These are phyloP conservation scores for Lasioglossum leucozonium DNA, from an alignment of 2,888 invertebrate species.

Conservation along the genomic window DNA sequence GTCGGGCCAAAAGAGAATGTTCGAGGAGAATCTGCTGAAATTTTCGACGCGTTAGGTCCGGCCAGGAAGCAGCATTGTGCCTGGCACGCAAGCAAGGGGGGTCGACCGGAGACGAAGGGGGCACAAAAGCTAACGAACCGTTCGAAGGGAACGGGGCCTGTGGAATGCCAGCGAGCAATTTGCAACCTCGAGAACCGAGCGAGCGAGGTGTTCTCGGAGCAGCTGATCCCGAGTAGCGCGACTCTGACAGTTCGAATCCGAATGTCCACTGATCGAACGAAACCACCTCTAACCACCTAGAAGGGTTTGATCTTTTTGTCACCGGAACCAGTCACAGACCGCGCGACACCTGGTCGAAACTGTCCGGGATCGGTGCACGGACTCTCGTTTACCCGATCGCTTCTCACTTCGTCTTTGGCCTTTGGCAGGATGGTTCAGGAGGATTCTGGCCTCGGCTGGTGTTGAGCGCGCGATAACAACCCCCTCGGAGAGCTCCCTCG, in stretches of 20 bases:
- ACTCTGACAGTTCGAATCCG: conserved; percentile 3
- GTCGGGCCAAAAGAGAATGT: not conserved
- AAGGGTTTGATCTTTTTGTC: not conserved
- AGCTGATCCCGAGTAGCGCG: not conserved
- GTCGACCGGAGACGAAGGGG: not conserved
- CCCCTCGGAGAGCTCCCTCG: not conserved
- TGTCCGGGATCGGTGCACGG: not conserved
- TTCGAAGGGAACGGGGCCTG: not conserved
- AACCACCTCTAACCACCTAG: not conserved
- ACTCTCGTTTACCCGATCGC: not conserved
- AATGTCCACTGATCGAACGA: conserved; percentile 6
- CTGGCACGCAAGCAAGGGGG: no score
- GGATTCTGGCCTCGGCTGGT: not conserved
- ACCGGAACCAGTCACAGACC: conserved; percentile 6
- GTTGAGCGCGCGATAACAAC: not conserved
- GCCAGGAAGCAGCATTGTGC: conserved; percentile 1
- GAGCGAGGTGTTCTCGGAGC: not conserved
- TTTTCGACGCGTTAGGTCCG: conserved; percentile 28
- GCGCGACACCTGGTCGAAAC: conserved; percentile 1
- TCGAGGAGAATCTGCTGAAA: not conserved
- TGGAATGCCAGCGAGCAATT: conserved; percentile 8
- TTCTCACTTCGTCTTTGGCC: not conserved
- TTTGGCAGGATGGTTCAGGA: not conserved
- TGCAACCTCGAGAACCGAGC: not conserved
- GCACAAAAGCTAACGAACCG: not conserved